phyloP scores from a whole-genome alignment of 1,140 invertebrate species.

The Pentalonia nigronervosa region DNA sequence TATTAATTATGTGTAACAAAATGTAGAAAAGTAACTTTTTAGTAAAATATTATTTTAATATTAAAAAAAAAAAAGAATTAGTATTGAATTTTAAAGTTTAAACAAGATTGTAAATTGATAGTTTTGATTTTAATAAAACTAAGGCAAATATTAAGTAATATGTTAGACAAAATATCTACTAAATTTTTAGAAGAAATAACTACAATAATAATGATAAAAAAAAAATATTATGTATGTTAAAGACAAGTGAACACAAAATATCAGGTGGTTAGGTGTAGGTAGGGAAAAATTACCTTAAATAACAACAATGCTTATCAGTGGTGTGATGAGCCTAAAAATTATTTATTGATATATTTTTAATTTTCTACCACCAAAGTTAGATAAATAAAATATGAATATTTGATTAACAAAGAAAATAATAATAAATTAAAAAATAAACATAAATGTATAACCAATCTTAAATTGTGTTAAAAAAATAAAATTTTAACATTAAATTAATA shows the following conservation, averaged over 20 bases:
- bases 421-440: background rate
- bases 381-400: constrained; percentile 10
- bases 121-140: background rate
- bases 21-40: background rate
- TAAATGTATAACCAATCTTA: background rate
- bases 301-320: constrained; percentile 24
- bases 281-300: background rate
- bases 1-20: background rate
- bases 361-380: background rate
- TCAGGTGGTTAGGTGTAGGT: constrained; percentile 31
- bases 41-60: background rate
- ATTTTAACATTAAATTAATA: constrained; percentile 15
- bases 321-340: background rate
- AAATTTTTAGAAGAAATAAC: background rate
- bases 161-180: background rate
- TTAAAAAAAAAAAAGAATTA: background rate
- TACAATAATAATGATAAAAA: background rate
- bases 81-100: background rate
- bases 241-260: background rate
- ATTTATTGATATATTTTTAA: background rate
- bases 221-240: background rate
- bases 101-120: background rate
- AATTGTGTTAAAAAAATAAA: background rate
- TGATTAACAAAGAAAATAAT: background rate
- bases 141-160: background rate